Evolutionary conservation across 1,140 invertebrate species (phyloP).

Genomic region (Drosophila willistoni): DNA sequence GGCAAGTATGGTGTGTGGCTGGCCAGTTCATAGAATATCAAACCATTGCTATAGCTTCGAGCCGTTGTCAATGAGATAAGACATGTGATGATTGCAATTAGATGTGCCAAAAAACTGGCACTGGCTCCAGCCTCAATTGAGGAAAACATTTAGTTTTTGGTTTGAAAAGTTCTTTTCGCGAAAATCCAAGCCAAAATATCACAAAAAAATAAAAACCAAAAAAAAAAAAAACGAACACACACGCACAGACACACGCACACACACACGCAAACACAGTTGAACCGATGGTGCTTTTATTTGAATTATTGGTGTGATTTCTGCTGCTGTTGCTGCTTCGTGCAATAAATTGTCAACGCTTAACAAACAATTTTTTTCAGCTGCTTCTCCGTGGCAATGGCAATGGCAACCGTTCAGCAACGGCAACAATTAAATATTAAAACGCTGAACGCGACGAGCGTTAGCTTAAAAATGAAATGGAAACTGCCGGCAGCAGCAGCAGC

Average conservation of each 20-base stretch:
- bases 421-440: slow-evolving; percentile 80
- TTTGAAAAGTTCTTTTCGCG: no score
- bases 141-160: slow-evolving; percentile 29
- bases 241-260: neutral
- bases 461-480: slow-evolving; percentile 82
- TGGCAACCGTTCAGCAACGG: slow-evolving; percentile 67
- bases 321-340: slow-evolving; percentile 3
- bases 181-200: neutral
- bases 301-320: neutral
- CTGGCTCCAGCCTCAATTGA: neutral
- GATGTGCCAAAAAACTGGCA: slow-evolving; percentile 20
- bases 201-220: slow-evolving; percentile 2
- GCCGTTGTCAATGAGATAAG: slow-evolving; percentile 5
- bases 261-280: slow-evolving; percentile 1
- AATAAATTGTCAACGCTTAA: slow-evolving; percentile 26
- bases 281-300: neutral
- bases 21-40: slow-evolving; percentile 72
- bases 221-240: neutral
- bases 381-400: slow-evolving; percentile 31
- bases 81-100: neutral
- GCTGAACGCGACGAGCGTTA: slow-evolving; percentile 64
- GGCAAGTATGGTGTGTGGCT: slow-evolving; percentile 63
- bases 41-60: slow-evolving; percentile 74
- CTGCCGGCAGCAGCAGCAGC: slow-evolving; percentile 28
- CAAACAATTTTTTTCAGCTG: slow-evolving; percentile 3